Conservation (phyloP, 2,113 vertebrate genomes). For the Neofelis nebulosa region DNA sequence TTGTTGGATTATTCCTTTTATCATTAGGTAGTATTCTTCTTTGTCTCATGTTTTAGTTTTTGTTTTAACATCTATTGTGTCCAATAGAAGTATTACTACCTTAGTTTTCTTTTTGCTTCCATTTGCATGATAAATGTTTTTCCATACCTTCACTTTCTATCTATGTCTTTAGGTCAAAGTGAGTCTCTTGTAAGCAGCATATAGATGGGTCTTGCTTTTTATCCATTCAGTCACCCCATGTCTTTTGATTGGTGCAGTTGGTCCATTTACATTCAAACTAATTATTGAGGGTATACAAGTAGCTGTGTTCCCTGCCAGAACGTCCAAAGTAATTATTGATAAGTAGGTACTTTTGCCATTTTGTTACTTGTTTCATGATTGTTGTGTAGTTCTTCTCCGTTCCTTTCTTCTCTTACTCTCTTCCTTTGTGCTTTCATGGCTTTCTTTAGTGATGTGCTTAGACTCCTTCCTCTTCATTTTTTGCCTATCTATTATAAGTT, state of each 20-base stretch:
- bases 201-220: neutral
- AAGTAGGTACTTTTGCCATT: neutral
- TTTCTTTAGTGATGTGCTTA: neutral
- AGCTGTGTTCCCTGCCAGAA: neutral
- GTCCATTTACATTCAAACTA: neutral
- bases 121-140: neutral
- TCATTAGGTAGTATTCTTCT: neutral
- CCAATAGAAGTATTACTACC: neutral
- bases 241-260: neutral
- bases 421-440: neutral
- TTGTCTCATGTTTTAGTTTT: neutral
- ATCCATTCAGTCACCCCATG: neutral
- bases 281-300: neutral
- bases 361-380: neutral
- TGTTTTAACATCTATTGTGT: neutral
- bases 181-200: neutral
- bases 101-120: neutral
- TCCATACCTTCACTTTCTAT: neutral
- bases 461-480: neutral
- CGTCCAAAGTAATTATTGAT: neutral
- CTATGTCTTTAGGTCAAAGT: neutral
- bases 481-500: neutral
- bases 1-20: neutral
- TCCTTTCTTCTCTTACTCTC: neutral
- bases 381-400: neutral